Conservation (phyloP, 2,888 invertebrate species). For the Gari tellinella region DNA sequence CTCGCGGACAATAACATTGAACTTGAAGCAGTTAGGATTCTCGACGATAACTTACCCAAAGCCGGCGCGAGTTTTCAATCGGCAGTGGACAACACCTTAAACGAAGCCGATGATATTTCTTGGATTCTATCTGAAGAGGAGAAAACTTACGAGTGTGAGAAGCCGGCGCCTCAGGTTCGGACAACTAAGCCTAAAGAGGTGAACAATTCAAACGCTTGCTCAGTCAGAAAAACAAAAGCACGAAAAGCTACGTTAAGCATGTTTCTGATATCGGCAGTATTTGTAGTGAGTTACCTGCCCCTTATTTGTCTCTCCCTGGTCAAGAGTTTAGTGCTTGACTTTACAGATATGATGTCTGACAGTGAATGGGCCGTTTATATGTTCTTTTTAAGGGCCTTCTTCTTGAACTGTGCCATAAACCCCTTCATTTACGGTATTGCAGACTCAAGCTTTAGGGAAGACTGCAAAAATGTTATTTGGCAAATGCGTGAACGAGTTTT, state of each 20-base stretch:
- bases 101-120: conserved; percentile 25
- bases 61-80: neutral
- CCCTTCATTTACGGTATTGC: conserved; percentile 71
- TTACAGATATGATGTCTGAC: conserved; percentile 51
- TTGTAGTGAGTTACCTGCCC: conserved; percentile 63
- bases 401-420: conserved; percentile 67
- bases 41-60: neutral
- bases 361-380: conserved; percentile 51
- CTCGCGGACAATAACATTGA: neutral
- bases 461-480: conserved; percentile 8
- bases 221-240: conserved; percentile 39
- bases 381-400: conserved; percentile 66
- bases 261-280: conserved; percentile 64
- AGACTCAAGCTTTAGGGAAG: conserved; percentile 54
- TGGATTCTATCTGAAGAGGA: conserved; percentile 26
- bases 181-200: neutral
- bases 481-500: too few species aligned
- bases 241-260: conserved; percentile 65
- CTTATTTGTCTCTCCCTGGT: conserved; percentile 55
- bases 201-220: conserved; percentile 20
- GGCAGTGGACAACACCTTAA: conserved; percentile 6
- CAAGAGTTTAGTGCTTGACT: conserved; percentile 34
- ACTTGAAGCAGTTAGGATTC: neutral
- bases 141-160: conserved; percentile 19
- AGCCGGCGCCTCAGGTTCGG: neutral